Evolutionary conservation across 2,797 vertebrate genomes (phyloP).

Genomic region (Hemitrygon akajei): DNA sequence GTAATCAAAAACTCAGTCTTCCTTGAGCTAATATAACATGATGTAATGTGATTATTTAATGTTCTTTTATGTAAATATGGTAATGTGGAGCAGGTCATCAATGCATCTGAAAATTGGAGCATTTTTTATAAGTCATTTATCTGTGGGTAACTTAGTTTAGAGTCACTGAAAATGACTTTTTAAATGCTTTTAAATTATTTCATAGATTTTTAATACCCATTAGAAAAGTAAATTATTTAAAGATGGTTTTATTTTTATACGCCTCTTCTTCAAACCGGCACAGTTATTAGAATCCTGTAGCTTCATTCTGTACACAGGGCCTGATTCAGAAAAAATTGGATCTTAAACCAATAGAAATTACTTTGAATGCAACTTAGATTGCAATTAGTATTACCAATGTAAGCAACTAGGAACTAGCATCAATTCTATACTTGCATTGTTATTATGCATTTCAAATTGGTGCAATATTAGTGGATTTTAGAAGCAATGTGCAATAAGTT

Average conservation of each 20-base stretch:
- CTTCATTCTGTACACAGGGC: not conserved
- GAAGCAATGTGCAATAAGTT: not conserved
- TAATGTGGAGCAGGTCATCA: not conserved
- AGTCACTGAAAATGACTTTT: not conserved
- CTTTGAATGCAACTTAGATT: not conserved
- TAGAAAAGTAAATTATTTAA: not conserved
- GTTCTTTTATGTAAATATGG: not conserved
- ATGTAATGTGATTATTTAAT: not conserved
- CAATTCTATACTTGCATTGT: not conserved
- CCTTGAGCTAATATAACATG: not conserved
- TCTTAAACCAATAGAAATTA: not conserved
- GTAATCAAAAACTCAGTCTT: not conserved
- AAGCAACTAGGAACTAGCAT: not conserved
- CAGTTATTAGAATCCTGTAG: not conserved
- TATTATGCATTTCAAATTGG: not conserved
- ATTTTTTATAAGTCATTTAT: not conserved
- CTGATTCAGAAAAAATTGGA: not conserved
- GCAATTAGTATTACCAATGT: not conserved
- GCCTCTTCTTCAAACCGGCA: not conserved
- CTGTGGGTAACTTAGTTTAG: not conserved
- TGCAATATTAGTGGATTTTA: not conserved
- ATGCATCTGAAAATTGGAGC: not conserved
- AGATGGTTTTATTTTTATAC: too few species aligned
- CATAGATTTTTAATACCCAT: not conserved
- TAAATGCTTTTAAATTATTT: not conserved